A percentile compares a stretch with the other conserved stretches of the same genome.
Conservation (phyloP, 2,888 invertebrate genomes). For the Mythimna impura region DNA sequence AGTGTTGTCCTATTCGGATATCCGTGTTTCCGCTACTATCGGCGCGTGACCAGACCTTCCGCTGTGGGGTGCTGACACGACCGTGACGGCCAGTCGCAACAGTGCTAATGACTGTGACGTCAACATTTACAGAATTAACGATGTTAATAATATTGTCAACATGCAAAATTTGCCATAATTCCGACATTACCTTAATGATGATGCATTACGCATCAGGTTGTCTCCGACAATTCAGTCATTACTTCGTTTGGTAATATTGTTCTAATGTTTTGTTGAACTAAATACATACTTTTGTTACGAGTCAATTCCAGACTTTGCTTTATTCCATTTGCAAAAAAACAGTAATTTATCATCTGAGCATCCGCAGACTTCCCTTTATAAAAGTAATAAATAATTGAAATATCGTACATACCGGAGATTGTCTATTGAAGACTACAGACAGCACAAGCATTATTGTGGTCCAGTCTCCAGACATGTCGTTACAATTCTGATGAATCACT, state of each 20-base stretch:
- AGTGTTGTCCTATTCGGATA: slow-evolving; percentile 75
- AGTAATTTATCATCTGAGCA: not conserved
- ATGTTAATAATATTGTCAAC: slow-evolving; percentile 34
- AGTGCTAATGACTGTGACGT: slow-evolving; percentile 74
- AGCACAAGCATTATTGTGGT: slow-evolving; percentile 1
- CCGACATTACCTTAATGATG: slow-evolving; percentile 41
- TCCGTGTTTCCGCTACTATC: slow-evolving; percentile 85
- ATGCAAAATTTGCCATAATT: slow-evolving; percentile 28
- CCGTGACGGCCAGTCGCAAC: slow-evolving; percentile 73
- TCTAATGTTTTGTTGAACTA: not conserved
- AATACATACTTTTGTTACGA: too few species aligned
- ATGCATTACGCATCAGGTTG: slow-evolving; percentile 24
- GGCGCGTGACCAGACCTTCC: slow-evolving; percentile 86
- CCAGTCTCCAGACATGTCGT: slow-evolving; percentile 26
- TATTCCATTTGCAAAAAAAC: not conserved
- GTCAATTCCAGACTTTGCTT: not conserved
- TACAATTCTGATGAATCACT: slow-evolving; percentile 38
- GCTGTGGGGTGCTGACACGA: slow-evolving; percentile 78
- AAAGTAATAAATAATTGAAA: not conserved
- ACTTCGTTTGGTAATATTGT: not conserved
- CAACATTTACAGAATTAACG: slow-evolving; percentile 52
- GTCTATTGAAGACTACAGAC: not conserved
- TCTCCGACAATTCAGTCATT: not conserved
- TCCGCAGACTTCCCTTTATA: not conserved
- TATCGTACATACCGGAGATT: slow-evolving; percentile 1